These are phyloP conservation scores for Nannospalax galili DNA, from an alignment of 2,113 vertebrate genomes.

Conservation along the genomic window DNA sequence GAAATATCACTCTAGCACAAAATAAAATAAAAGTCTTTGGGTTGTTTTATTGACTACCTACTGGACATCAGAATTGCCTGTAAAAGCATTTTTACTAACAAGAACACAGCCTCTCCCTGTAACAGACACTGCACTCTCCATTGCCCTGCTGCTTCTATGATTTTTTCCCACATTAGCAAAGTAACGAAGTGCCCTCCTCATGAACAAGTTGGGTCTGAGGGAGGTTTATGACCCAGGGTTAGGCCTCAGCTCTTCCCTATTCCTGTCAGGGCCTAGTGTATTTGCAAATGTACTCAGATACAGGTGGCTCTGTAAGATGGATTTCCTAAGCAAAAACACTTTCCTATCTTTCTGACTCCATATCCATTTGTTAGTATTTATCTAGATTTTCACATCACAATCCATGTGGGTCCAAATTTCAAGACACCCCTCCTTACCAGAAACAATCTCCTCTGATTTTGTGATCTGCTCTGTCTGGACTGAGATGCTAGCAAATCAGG, in stretches of 20 bases:
- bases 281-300: conserved; percentile 28
- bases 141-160: not conserved
- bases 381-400: conserved; percentile 47
- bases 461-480: conserved; percentile 60
- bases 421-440: not conserved
- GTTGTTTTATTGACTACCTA: conserved; percentile 60
- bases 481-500: conserved; percentile 36
- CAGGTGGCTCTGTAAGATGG: not conserved
- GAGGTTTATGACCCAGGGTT: conserved; percentile 33
- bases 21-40: conserved; percentile 73
- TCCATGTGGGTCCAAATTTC: not conserved
- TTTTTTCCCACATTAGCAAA: conserved; percentile 52
- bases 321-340: conserved; percentile 38
- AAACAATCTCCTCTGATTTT: conserved; percentile 20
- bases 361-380: conserved; percentile 43
- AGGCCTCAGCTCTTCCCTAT: conserved; percentile 17
- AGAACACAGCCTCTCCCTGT: conserved; percentile 7
- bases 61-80: conserved; percentile 59
- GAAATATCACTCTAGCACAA: conserved; percentile 57
- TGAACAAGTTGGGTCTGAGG: conserved; percentile 49
- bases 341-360: not conserved
- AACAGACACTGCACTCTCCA: not conserved
- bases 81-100: conserved; percentile 57
- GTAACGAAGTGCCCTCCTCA: not conserved
- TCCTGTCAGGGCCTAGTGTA: not conserved